Conservation (phyloP, 2,888 invertebrate genomes). For the Aricia artaxerxes region DNA sequence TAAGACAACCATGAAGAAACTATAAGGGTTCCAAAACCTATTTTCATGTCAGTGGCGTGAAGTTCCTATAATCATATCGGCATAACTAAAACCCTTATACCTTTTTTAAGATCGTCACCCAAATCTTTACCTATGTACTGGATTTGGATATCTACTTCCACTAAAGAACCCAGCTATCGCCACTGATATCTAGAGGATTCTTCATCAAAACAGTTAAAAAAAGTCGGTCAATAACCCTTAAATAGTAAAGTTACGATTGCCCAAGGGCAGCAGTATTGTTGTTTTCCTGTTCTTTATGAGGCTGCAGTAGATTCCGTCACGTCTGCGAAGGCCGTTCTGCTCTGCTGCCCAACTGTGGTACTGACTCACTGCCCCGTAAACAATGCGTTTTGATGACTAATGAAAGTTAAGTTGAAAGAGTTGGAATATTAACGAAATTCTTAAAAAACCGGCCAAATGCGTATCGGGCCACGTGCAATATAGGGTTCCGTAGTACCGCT, state of each 20-base stretch:
- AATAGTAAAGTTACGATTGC: neutral
- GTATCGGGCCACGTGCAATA: too few species aligned
- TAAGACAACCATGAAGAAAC: too few species aligned
- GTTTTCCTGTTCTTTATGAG: conserved; percentile 13
- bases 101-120: too few species aligned
- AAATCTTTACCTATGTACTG: too few species aligned
- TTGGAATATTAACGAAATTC: neutral
- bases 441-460: too few species aligned
- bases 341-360: conserved; percentile 14
- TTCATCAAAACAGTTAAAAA: neutral
- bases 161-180: too few species aligned
- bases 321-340: conserved; percentile 31
- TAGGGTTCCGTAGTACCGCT: too few species aligned
- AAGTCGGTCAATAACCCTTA: neutral
- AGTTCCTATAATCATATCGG: too few species aligned
- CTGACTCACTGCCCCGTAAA: conserved; percentile 26
- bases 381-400: conserved; percentile 6
- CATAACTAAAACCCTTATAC: too few species aligned
- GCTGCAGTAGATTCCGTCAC: conserved; percentile 3
- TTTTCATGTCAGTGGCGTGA: too few species aligned
- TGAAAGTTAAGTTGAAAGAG: neutral
- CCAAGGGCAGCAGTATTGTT: neutral
- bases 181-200: neutral
- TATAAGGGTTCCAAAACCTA: too few species aligned
- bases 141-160: too few species aligned